These are phyloP conservation scores for Cybosia mesomella DNA, from an alignment of 2,888 invertebrate genomes.

Conservation along the genomic window DNA sequence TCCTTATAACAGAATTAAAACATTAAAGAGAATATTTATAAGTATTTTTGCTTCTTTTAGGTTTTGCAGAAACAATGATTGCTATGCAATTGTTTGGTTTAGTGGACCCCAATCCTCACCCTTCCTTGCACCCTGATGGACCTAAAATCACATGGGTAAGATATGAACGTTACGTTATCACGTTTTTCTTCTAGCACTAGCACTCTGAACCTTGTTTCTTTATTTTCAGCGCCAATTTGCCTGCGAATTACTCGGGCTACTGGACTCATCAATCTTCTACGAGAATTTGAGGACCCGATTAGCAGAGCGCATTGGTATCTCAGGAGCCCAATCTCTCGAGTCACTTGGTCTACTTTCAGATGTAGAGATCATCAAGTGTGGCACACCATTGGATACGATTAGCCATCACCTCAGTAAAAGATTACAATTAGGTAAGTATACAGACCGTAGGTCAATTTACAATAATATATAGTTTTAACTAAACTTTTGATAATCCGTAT, in stretches of 20 bases:
- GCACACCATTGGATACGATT: slow-evolving; percentile 96
- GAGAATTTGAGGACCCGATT: slow-evolving; percentile 96
- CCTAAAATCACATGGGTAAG: slow-evolving; percentile 98
- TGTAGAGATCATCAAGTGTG: slow-evolving; percentile 92
- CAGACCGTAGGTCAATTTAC: background rate
- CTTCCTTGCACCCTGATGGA: slow-evolving; percentile 97
- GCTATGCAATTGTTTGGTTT: slow-evolving; percentile 96
- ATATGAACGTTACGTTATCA: background rate
- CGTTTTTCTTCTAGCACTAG: no score
- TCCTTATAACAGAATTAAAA: background rate
- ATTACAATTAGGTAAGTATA: slow-evolving; percentile 90
- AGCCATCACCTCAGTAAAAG: slow-evolving; percentile 95
- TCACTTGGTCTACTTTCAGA: slow-evolving; percentile 96
- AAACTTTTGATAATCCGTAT: no score
- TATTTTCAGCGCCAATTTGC: slow-evolving; percentile 91
- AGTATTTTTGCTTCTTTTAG: slow-evolving; percentile 62
- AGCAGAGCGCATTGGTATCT: slow-evolving; percentile 91
- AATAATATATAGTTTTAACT: no score
- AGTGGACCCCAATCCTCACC: slow-evolving; percentile 94
- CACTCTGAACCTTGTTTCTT: background rate
- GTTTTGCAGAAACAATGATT: slow-evolving; percentile 96
- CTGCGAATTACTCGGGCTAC: slow-evolving; percentile 94
- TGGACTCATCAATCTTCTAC: slow-evolving; percentile 95
- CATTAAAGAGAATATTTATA: background rate
- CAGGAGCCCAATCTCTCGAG: slow-evolving; percentile 92